phyloP scores from a whole-genome alignment of 2,888 invertebrate species.

The Euplexia lucipara region DNA sequence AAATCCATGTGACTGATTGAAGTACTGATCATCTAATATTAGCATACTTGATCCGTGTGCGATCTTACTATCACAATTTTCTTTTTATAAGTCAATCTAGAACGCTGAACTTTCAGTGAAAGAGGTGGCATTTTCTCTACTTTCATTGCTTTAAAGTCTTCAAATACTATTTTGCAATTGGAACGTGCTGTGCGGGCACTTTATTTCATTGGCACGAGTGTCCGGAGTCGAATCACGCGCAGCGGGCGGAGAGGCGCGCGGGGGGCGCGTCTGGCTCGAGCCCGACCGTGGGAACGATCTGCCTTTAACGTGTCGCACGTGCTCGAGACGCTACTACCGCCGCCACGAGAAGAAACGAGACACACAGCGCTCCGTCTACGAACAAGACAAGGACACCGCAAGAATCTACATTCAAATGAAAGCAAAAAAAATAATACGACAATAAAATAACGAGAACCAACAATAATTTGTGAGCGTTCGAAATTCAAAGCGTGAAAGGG shows the following conservation, averaged over 20 bases:
- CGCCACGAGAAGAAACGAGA: constrained; percentile 77
- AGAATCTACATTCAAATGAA: constrained; percentile 65
- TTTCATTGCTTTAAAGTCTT: constrained; percentile 80
- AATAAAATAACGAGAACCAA: constrained; percentile 86
- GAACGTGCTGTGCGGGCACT: constrained; percentile 88
- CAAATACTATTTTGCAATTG: constrained; percentile 87
- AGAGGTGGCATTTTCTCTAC: constrained; percentile 80
- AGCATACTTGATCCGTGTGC: constrained; percentile 2
- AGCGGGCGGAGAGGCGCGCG: constrained; percentile 70
- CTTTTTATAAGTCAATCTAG: constrained; percentile 14
- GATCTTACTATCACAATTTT: constrained; percentile 7
- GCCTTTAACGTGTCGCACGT: constrained; percentile 91
- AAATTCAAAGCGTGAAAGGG: constrained; percentile 85
- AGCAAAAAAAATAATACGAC: constrained; percentile 69
- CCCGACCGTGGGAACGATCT: constrained; percentile 90
- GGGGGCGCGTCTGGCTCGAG: constrained; percentile 77
- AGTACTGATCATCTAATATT: constrained; percentile 18
- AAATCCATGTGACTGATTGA: constrained; percentile 27
- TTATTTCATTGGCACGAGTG: constrained; percentile 85
- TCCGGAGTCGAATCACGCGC: constrained; percentile 86
- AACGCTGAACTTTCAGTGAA: constrained; percentile 64
- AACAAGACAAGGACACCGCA: constrained; percentile 56
- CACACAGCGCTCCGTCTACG: constrained; percentile 59
- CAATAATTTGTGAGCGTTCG: constrained; percentile 89
- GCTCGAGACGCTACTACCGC: constrained; percentile 85